Base-by-base conservation (phyloP, 92 coral and sea anemone species). In the Siderastrea radians region DNA sequence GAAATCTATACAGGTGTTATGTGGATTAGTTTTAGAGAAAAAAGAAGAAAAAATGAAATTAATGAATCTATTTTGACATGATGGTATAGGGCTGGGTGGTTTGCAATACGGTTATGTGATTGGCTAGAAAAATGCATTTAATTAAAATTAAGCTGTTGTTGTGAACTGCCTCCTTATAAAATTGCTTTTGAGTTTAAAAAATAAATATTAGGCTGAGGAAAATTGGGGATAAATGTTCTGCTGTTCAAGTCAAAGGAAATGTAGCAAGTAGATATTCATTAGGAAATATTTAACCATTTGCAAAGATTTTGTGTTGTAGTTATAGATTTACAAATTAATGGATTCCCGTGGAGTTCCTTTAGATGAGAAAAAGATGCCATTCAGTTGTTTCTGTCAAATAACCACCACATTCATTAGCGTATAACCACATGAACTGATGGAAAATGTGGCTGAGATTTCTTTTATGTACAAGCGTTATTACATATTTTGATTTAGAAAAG, bases 61-160 rank as follows among this genome's bases (percentile, higher is more conserved):
- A 84, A 84, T 84, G 87, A 74, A 84, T 84, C 60, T 47, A 64
- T 62, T 84, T 61, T 84, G 87, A 73, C 73, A 74, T 51, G 62
- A 51, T 84, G 81, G 80, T 50, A 61, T n/a, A 58, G 72, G 73
- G 80, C 26, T 84, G 80, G 87, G 87, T 83, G 62, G 59, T 38
- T 74, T 45, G 55, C 48, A 73, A 73, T 60, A n/a, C 11, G 14
- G 9, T 26, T 26, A 49, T 43, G 26, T 84, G 80, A 84, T 73
- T 84, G 87, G 87, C 19, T 63, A 47, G n/a, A 61, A 64, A 53
- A 62, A 62, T 55, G 51, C 47, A 61, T 84, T 74, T 84, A 73
- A 84, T 63, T 73, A 63, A 84, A 84, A 84, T 84, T 74, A 63
- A 61, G 57, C 73, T 74, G 47, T 45, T 70, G 73, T 84, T 84